Conservation (phyloP, 2,113 vertebrate genomes). For the Strix uralensis region DNA sequence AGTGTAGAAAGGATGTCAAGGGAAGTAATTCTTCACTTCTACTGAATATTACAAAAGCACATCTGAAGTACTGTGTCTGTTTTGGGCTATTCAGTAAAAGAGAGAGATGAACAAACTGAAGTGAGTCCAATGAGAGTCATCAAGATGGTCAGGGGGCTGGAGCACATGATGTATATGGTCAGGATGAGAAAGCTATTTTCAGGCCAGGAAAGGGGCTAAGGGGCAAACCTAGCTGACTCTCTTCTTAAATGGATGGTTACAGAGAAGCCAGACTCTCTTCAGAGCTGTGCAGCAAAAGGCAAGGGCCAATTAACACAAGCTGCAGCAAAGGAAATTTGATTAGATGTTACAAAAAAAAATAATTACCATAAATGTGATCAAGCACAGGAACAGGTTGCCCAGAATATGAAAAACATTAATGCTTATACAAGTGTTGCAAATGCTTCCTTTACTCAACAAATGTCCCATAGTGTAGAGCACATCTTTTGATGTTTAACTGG, state of each 20-base stretch:
- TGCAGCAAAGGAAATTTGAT: not conserved
- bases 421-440: not conserved
- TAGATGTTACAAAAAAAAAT: not conserved
- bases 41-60: not conserved
- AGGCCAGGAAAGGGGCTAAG: not conserved
- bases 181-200: not conserved
- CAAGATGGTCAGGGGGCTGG: not conserved
- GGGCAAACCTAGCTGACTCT: not conserved
- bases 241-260: not conserved
- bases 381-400: not conserved
- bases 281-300: not conserved
- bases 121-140: not conserved
- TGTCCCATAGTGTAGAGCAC: not conserved
- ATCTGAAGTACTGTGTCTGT: not conserved
- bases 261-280: not conserved
- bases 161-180: not conserved
- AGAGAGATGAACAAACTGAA: not conserved
- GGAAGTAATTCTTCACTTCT: not conserved
- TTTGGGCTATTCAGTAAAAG: not conserved
- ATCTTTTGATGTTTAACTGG: not conserved
- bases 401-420: not conserved
- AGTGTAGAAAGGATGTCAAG: not conserved
- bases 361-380: not conserved
- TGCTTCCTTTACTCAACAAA: not conserved
- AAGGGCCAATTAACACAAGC: not conserved